phyloP scores from a whole-genome alignment of 2,797 vertebrate species.

The Eospalax fontanierii region DNA sequence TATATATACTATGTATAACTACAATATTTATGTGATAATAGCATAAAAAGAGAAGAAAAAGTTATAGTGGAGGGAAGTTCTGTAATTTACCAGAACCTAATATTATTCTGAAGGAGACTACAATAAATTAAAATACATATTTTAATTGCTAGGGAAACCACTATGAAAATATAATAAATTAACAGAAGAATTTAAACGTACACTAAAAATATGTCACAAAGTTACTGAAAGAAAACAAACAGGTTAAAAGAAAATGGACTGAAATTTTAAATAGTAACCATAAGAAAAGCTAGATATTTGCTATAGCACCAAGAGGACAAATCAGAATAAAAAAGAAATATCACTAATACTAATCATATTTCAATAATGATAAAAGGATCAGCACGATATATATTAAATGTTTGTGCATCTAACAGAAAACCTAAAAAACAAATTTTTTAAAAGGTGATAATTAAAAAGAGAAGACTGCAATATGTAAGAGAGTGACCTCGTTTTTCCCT shows the following conservation, averaged over 20 bases:
- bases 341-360: background rate
- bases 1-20: background rate
- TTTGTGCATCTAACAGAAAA: background rate
- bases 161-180: constrained; percentile 9
- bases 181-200: constrained; percentile 32
- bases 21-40: background rate
- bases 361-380: background rate
- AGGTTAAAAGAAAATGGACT: constrained; percentile 4
- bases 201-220: constrained; percentile 41
- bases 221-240: constrained; percentile 6
- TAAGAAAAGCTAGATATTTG: background rate
- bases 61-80: background rate
- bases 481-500: too few relatives aligned
- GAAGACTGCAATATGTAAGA: background rate
- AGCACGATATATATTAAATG: background rate
- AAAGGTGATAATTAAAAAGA: background rate
- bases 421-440: background rate
- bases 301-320: background rate
- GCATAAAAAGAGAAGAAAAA: background rate
- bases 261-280: background rate
- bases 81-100: constrained; percentile 10
- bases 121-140: constrained; percentile 27
- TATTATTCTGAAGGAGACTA: constrained; percentile 15
- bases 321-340: background rate
- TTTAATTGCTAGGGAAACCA: background rate